Percentiles rank a stretch among this genome's conserved stretches.
phyloP scores from a whole-genome alignment of 2,797 vertebrate genomes.

The Morelia viridis region DNA sequence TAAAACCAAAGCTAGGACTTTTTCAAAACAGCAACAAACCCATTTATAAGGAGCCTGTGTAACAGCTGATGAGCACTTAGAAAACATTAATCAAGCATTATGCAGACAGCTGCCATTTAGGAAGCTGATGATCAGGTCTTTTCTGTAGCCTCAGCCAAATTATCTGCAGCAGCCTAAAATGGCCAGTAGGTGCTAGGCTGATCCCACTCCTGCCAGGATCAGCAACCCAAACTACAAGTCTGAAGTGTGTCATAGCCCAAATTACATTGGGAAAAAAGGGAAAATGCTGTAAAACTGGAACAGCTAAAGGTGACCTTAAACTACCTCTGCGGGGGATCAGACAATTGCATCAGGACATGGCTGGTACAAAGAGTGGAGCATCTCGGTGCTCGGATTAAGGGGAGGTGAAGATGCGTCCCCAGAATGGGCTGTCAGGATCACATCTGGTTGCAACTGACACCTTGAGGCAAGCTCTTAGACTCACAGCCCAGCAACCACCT shows the following conservation, averaged over 20 bases:
- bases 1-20: neutral
- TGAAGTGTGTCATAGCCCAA: neutral
- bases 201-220: neutral
- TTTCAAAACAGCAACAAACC: neutral
- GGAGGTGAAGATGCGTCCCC: neutral
- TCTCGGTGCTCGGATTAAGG: neutral
- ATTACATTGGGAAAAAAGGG: too few relatives aligned
- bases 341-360: neutral
- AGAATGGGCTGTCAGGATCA: accelerated
- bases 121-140: neutral
- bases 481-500: slow-evolving; percentile 21
- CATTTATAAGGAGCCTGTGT: neutral
- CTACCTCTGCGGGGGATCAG: neutral
- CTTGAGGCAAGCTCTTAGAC: neutral
- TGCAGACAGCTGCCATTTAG: neutral
- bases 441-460: neutral
- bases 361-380: neutral
- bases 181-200: neutral
- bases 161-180: neutral
- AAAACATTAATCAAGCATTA: neutral
- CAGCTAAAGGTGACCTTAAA: neutral
- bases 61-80: neutral
- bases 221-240: neutral
- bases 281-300: neutral
- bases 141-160: neutral